These are phyloP conservation scores for Apodemia hepburni DNA, from an alignment of 2,888 invertebrate genomes.

Conservation along the genomic window DNA sequence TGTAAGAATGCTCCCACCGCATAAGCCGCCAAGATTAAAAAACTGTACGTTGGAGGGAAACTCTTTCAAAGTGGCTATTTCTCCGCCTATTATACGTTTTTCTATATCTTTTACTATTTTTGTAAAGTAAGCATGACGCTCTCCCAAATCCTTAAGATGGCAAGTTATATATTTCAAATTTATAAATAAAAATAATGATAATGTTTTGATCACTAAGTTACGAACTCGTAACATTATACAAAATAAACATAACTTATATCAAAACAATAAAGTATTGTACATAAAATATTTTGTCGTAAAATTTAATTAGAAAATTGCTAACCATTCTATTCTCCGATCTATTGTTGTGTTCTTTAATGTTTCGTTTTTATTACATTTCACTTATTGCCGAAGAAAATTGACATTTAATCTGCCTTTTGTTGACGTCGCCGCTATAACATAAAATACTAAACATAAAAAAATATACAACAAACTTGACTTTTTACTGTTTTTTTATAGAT, in stretches of 20 bases:
- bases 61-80: constrained; percentile 27
- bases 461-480: too few relatives aligned
- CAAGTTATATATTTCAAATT: constrained; percentile 24
- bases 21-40: constrained; percentile 40
- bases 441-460: too few relatives aligned
- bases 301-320: background rate
- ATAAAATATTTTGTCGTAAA: constrained; percentile 2
- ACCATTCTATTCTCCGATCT: too few relatives aligned
- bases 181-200: constrained; percentile 21
- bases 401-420: too few relatives aligned
- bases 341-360: too few relatives aligned
- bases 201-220: constrained; percentile 23
- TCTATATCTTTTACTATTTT: constrained; percentile 26
- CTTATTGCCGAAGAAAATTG: too few relatives aligned
- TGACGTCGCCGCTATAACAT: too few relatives aligned
- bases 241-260: background rate
- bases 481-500: too few relatives aligned
- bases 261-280: background rate
- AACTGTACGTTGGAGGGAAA: constrained; percentile 42
- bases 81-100: constrained; percentile 39
- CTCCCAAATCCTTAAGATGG: constrained; percentile 36
- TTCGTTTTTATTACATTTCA: too few relatives aligned
- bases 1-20: constrained; percentile 41
- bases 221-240: constrained; percentile 27
- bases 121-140: constrained; percentile 28